phyloP scores from a whole-genome alignment of 53 echinoderm and acorn worm species.

The Pentamera pediparva region DNA sequence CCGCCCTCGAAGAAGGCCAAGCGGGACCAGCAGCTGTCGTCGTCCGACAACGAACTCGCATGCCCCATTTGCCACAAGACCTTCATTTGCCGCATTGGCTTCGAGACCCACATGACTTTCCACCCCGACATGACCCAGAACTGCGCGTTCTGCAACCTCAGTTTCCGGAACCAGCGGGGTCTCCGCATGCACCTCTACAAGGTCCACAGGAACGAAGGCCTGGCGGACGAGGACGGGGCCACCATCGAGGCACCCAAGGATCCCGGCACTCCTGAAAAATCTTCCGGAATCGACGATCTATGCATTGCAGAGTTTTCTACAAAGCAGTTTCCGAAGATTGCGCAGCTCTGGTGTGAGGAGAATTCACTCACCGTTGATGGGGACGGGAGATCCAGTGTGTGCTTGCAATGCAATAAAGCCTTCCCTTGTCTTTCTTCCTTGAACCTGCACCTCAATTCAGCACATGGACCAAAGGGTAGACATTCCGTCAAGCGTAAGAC shows the following conservation, averaged over 20 bases:
- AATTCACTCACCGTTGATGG: conserved; percentile 53
- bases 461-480: neutral
- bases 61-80: conserved; percentile 87
- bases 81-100: conserved; percentile 79
- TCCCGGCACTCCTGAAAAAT: too few relatives aligned
- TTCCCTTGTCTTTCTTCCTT: conserved; percentile 88
- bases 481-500: neutral
- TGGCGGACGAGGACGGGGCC: neutral
- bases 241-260: conserved; percentile 17
- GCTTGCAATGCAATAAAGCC: conserved; percentile 62
- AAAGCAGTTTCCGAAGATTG: conserved; percentile 81
- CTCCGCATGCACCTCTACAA: conserved; percentile 94
- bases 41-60: conserved; percentile 49
- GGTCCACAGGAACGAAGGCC: conserved; percentile 64
- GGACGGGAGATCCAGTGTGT: conserved; percentile 41
- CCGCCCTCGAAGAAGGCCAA: conserved; percentile 24
- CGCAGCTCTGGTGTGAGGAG: conserved; percentile 93
- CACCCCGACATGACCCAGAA: conserved; percentile 76
- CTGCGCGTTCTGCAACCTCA: conserved; percentile 65
- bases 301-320: conserved; percentile 83
- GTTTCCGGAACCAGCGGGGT: conserved; percentile 83
- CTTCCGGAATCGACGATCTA: conserved; percentile 73
- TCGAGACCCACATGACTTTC: conserved; percentile 86
- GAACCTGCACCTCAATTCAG: conserved; percentile 45
- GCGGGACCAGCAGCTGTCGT: neutral